Percentiles rank a stretch among this genome's conserved stretches.
These are phyloP conservation scores for Helarctos malayanus DNA, from an alignment of 2,797 vertebrate species.

Conservation along the genomic window DNA sequence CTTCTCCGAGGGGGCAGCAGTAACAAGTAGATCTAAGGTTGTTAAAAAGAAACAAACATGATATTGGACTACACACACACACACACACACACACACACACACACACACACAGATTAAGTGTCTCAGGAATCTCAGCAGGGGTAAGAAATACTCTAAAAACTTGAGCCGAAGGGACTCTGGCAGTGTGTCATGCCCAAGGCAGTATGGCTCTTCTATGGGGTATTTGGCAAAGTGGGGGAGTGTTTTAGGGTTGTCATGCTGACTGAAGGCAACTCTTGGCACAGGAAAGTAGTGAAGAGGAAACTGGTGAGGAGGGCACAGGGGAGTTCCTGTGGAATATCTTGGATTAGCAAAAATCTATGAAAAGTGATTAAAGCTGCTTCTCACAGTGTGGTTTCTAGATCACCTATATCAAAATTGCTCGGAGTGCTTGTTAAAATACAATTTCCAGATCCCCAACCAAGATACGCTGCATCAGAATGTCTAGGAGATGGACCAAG, in stretches of 20 bases:
- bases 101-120: background rate
- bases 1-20: background rate
- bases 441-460: background rate
- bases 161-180: background rate
- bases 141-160: background rate
- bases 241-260: background rate
- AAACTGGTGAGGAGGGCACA: background rate
- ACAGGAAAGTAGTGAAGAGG: background rate
- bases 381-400: background rate
- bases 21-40: background rate
- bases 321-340: background rate
- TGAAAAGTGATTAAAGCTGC: background rate
- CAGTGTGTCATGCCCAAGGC: background rate
- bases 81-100: background rate
- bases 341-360: background rate
- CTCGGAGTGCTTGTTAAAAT: background rate
- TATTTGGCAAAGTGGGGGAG: background rate
- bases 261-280: background rate
- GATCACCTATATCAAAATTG: background rate
- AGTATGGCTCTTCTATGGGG: background rate
- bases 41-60: constrained; percentile 17
- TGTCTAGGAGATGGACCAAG: background rate
- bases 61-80: background rate
- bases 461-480: background rate
- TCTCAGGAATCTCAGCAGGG: constrained; percentile 2